Conservation (phyloP, 2,113 vertebrate species). For the Tachysurus fulvidraco region DNA sequence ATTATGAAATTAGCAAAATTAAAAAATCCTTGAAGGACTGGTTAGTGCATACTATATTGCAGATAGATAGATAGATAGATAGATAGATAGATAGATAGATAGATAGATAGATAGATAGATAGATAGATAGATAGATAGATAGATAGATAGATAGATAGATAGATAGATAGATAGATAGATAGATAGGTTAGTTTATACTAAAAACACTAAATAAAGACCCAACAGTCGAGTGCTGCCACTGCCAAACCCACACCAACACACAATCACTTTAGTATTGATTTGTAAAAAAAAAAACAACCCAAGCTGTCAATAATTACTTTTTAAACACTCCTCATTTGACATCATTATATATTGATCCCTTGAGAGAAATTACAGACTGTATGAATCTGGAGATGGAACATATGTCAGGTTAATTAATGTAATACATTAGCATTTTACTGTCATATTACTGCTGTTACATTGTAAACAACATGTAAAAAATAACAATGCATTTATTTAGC, state of each 20-base stretch:
- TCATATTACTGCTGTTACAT: not conserved
- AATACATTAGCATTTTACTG: not conserved
- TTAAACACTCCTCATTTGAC: not conserved
- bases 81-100: not conserved
- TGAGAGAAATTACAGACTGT: not conserved
- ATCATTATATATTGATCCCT: not conserved
- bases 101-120: not conserved
- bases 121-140: not conserved
- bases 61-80: not conserved
- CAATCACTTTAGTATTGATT: not conserved
- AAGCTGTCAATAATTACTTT: not conserved
- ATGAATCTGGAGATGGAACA: not conserved
- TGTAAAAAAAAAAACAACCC: not conserved
- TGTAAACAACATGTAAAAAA: not conserved
- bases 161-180: not conserved
- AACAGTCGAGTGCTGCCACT: not conserved
- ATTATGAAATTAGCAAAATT: too few relatives aligned
- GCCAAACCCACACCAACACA: not conserved
- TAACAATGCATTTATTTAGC: not conserved
- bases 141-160: not conserved
- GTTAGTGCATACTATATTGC: not conserved
- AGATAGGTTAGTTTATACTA: not conserved
- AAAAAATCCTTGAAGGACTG: too few relatives aligned
- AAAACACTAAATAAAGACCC: not conserved
- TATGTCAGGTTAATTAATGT: not conserved